Conservation (phyloP, 30 jellyfish, hydroid and myxozoan species). For the Turritopsis dohrnii region DNA sequence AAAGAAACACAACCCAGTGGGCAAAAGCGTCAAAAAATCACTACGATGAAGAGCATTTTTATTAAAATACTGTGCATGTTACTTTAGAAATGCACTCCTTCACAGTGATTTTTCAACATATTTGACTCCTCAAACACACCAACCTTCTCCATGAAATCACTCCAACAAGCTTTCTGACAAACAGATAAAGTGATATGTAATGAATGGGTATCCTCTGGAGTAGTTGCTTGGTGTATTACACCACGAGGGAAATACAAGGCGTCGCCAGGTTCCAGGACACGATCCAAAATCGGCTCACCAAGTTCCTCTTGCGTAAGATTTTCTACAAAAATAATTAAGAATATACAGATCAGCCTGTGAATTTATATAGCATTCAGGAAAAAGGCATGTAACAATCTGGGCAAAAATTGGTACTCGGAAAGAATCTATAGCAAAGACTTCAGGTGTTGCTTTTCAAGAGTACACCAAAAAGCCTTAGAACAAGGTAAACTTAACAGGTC, state of each 20-base stretch:
- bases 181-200: conserved; percentile 77
- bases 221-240: conserved; percentile 73
- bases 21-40: no score
- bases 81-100: no score
- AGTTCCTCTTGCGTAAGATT: conserved; percentile 55
- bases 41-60: no score
- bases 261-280: conserved; percentile 84
- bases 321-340: conserved; percentile 23
- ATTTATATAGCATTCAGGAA: not conserved
- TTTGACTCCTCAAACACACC: not conserved
- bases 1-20: no score
- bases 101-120: no score
- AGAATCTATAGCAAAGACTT: no score
- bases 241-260: conserved; percentile 90
- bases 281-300: conserved; percentile 79
- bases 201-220: conserved; percentile 65
- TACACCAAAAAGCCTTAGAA: no score
- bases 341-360: not conserved
- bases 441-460: no score
- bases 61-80: no score
- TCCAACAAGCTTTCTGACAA: conserved; percentile 73
- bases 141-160: conserved; percentile 81
- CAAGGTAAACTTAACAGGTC: no score
- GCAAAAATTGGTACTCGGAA: no score
- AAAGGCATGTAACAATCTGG: no score